Evolutionary conservation across 2,113 vertebrate species (phyloP).

Genomic region (Pycnonotus jocosus): DNA sequence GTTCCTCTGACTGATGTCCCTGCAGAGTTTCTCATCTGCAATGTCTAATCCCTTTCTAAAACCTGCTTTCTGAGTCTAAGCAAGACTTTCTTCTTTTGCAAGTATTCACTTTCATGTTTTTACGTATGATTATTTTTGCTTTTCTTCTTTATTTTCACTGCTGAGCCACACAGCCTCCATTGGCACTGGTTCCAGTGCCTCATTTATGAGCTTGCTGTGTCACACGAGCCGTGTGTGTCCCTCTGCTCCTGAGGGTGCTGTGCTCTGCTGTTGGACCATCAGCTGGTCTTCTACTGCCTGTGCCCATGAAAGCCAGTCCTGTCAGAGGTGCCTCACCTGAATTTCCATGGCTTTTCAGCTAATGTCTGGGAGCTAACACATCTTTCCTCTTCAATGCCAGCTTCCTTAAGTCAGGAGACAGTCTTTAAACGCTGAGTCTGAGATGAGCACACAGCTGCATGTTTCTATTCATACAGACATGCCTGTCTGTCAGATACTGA

Average conservation of each 20-base stretch:
- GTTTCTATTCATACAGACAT: background rate
- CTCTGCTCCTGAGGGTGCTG: background rate
- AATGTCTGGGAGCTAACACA: background rate
- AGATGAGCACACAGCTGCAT: background rate
- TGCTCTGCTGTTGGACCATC: accelerated
- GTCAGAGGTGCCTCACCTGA: background rate
- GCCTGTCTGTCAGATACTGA: conserved; percentile 13
- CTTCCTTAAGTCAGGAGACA: background rate
- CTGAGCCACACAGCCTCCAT: background rate
- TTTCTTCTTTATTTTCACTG: background rate
- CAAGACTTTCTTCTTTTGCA: background rate
- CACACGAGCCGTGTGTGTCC: accelerated
- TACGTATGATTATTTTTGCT: background rate
- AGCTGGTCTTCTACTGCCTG: background rate
- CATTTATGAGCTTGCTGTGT: background rate
- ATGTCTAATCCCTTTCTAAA: background rate
- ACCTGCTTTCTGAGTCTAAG: background rate
- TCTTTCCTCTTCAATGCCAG: background rate
- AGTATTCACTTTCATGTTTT: background rate
- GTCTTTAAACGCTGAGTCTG: background rate
- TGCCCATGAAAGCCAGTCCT: background rate
- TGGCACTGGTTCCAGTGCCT: background rate
- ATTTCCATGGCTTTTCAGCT: background rate
- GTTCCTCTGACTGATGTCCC: background rate
- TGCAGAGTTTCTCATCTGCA: background rate